Evolutionary conservation across 2,888 invertebrate species (phyloP).

Genomic region (Hirtodrosophila cameraria): DNA sequence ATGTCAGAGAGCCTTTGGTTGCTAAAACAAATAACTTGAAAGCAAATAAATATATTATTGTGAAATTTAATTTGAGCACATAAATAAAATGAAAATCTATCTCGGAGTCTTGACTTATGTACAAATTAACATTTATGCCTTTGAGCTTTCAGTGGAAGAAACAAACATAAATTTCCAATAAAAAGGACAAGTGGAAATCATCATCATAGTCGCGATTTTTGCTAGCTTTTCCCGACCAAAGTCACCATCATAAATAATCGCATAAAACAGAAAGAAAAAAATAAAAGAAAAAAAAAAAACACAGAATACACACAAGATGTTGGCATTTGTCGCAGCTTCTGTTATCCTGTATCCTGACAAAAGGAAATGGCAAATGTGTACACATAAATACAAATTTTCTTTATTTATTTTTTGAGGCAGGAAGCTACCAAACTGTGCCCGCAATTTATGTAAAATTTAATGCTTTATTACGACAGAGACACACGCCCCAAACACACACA

Average conservation of each 20-base stretch:
- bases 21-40: slow-evolving; percentile 53
- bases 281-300: not conserved
- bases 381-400: slow-evolving; percentile 38
- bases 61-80: slow-evolving; percentile 13
- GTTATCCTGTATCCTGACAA: slow-evolving; percentile 18
- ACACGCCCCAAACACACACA: slow-evolving; percentile 5
- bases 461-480: slow-evolving; percentile 63
- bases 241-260: slow-evolving; percentile 69
- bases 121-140: slow-evolving; percentile 63
- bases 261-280: slow-evolving; percentile 59
- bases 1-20: slow-evolving; percentile 55
- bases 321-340: slow-evolving; percentile 18
- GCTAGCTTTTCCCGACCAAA: slow-evolving; percentile 27
- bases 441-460: slow-evolving; percentile 77
- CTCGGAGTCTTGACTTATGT: slow-evolving; percentile 36
- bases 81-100: slow-evolving; percentile 25
- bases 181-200: slow-evolving; percentile 49
- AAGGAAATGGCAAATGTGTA: slow-evolving; percentile 44
- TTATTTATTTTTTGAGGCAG: slow-evolving; percentile 28
- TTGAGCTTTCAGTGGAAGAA: slow-evolving; percentile 14
- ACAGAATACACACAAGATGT: slow-evolving; percentile 31
- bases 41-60: slow-evolving; percentile 51
- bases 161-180: slow-evolving; percentile 42
- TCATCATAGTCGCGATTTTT: slow-evolving; percentile 37
- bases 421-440: slow-evolving; percentile 56